Conservation (phyloP, 2,888 invertebrate species). For the Microctonus aethiopoides region DNA sequence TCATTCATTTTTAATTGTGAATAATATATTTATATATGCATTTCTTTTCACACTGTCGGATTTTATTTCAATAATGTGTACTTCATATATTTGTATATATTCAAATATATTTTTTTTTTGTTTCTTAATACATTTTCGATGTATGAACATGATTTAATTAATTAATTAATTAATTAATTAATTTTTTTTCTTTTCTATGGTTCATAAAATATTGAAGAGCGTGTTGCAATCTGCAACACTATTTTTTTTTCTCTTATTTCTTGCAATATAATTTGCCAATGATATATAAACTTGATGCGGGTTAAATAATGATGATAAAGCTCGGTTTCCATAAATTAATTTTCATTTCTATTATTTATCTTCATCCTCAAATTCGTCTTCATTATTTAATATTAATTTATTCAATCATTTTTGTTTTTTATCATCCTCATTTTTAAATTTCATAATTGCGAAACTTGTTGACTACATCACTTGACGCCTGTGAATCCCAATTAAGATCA, state of each 20-base stretch:
- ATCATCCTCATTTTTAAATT: conserved; percentile 73
- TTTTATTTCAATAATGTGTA: background rate
- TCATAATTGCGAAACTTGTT: conserved; percentile 92
- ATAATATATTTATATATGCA: too few relatives aligned
- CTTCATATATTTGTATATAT: background rate
- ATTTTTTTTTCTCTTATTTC: background rate
- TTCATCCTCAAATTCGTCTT: background rate
- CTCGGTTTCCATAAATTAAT: background rate
- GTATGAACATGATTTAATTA: background rate
- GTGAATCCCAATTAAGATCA: conserved; percentile 75
- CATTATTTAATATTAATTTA: background rate
- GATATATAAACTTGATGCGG: background rate
- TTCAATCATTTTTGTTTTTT: background rate
- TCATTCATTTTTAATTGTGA: too few relatives aligned
- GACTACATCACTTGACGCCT: conserved; percentile 83
- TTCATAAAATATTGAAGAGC: too few relatives aligned
- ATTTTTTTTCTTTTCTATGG: too few relatives aligned
- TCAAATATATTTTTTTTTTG: background rate
- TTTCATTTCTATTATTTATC: background rate
- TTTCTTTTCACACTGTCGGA: background rate
- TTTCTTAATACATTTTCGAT: background rate
- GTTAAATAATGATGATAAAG: background rate
- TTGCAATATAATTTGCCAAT: background rate
- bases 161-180: background rate
- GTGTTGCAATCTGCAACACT: too few relatives aligned